Percentiles rank a stretch among this genome's conserved stretches.
These are phyloP conservation scores for Miichthys miiuy DNA, from an alignment of 2,797 vertebrate genomes.

Conservation along the genomic window DNA sequence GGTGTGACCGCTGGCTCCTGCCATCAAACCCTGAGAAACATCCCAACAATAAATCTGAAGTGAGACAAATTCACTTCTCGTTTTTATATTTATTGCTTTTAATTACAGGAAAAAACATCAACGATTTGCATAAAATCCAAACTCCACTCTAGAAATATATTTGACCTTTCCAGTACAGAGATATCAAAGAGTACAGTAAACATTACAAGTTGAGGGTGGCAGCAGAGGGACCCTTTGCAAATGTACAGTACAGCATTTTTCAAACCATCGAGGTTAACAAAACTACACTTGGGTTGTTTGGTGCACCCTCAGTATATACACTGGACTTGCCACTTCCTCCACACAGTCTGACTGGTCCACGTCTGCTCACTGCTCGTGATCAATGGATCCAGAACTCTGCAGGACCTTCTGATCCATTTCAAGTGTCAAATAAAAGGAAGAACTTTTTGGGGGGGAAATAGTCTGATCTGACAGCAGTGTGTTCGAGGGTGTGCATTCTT, in stretches of 20 bases:
- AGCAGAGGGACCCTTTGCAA: constrained; percentile 84
- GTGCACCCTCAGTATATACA: constrained; percentile 30
- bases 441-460: constrained; percentile 7
- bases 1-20: not conserved
- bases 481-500: constrained; percentile 1
- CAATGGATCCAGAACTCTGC: constrained; percentile 11
- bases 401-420: constrained; percentile 19
- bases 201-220: constrained; percentile 89
- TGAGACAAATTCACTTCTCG: constrained; percentile 32
- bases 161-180: constrained; percentile 93
- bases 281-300: constrained; percentile 33
- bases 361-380: constrained; percentile 16
- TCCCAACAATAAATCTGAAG: not conserved
- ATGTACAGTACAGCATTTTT: constrained; percentile 89
- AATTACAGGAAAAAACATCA: constrained; percentile 90
- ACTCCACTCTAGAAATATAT: constrained; percentile 94
- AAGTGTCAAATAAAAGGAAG: constrained; percentile 28
- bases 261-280: constrained; percentile 24
- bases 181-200: constrained; percentile 96
- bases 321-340: not conserved
- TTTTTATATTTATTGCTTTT: constrained; percentile 93
- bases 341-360: constrained; percentile 23
- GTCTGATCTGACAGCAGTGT: not conserved
- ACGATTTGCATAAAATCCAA: constrained; percentile 93
- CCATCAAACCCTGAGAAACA: not conserved